A percentile compares a stretch with the other conserved stretches of the same genome.
phyloP scores from a whole-genome alignment of 2,113 vertebrate species.

The Girardinichthys multiradiatus region DNA sequence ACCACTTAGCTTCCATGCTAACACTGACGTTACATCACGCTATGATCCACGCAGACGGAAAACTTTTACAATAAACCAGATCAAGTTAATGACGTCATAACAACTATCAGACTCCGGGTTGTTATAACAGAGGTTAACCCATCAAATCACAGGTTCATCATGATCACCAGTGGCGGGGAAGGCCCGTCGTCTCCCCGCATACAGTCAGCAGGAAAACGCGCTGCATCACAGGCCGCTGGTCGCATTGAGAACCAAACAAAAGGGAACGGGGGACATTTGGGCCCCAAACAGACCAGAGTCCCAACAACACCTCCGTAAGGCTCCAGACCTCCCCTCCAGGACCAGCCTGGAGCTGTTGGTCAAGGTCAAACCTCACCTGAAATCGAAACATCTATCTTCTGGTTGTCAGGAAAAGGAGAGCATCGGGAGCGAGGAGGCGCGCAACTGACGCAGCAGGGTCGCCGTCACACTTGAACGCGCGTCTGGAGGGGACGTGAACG shows the following conservation, averaged over 20 bases:
- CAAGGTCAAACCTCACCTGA: slow-evolving; percentile 70
- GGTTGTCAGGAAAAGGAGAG: slow-evolving; percentile 51
- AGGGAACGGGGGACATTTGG: not conserved
- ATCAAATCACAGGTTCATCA: too few relatives aligned
- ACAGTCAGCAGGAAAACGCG: slow-evolving; percentile 43
- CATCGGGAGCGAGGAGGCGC: slow-evolving; percentile 70
- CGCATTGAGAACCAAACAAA: slow-evolving; percentile 68
- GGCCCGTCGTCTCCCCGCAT: not conserved
- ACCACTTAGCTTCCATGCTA: slow-evolving; percentile 64
- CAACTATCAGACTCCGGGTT: accelerated
- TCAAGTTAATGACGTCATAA: accelerated
- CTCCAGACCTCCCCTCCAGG: accelerated
- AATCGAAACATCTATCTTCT: slow-evolving; percentile 83
- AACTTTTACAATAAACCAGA: not conserved
- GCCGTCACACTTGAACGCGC: slow-evolving; percentile 48
- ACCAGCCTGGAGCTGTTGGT: accelerated
- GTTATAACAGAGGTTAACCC: not conserved
- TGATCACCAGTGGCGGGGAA: not conserved
- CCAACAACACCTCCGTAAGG: accelerated
- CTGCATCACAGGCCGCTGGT: slow-evolving; percentile 68
- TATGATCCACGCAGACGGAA: slow-evolving; percentile 23
- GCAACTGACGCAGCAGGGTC: slow-evolving; percentile 72
- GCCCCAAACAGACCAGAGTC: too few relatives aligned
- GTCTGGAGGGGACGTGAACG: slow-evolving; percentile 38
- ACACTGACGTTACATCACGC: slow-evolving; percentile 58